A percentile compares a stretch with the other conserved stretches of the same genome.
phyloP scores from a whole-genome alignment of 2,797 vertebrate genomes.

The Borostomias antarcticus region DNA sequence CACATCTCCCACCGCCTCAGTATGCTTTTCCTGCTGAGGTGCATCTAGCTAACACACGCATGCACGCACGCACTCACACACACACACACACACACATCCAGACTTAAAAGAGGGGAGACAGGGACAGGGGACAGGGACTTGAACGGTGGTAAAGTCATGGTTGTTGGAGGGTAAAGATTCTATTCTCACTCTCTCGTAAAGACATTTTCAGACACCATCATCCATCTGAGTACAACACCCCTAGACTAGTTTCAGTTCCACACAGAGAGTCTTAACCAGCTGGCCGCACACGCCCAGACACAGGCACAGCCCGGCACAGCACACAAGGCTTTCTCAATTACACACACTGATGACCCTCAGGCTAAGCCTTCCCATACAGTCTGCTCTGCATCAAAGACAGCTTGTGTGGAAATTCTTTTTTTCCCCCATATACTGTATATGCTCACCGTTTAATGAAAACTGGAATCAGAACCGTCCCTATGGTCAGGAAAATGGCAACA shows the following conservation, averaged over 20 bases:
- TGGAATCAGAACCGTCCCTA: constrained; percentile 24
- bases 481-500: constrained; percentile 20
- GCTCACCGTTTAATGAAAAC: constrained; percentile 35
- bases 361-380: constrained; percentile 30
- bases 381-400: constrained; percentile 22
- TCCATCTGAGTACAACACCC: no score
- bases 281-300: not conserved
- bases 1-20: constrained; percentile 60
- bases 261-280: not conserved
- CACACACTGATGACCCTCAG: constrained; percentile 32
- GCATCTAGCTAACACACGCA: constrained; percentile 36
- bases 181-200: no score
- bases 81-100: not conserved
- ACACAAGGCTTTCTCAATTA: constrained; percentile 38
- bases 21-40: constrained; percentile 47
- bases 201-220: no score
- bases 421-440: constrained; percentile 34
- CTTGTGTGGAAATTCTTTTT: constrained; percentile 19
- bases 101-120: not conserved
- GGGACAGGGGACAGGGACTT: not conserved
- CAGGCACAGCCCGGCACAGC: not conserved
- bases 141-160: no score
- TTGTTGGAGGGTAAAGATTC: no score
- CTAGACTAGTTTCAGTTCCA: not conserved
- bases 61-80: not conserved